Evolutionary conservation across 1,140 invertebrate genomes (phyloP).

Genomic region (Drosophila mojavensis): DNA sequence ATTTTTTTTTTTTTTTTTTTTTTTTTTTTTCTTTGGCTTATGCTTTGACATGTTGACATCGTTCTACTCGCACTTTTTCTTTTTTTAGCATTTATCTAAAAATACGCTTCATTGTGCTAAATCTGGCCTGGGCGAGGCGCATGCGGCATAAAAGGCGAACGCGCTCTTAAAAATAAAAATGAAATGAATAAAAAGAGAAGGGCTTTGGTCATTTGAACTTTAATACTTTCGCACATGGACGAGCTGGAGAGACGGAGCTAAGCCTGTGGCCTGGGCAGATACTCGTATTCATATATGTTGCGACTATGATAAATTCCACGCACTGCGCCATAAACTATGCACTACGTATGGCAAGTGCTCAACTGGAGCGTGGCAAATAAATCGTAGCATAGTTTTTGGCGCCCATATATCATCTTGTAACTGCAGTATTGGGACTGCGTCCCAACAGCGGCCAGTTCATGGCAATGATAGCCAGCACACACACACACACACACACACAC

Average conservation of each 20-base stretch:
- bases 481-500: too few relatives aligned
- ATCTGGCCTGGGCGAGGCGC: conserved; percentile 1
- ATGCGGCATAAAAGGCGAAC: conserved; percentile 17
- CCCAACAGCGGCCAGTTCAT: not conserved
- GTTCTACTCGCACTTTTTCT: not conserved
- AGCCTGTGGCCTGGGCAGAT: not conserved
- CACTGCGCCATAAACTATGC: conserved; percentile 49
- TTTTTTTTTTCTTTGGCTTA: too few relatives aligned
- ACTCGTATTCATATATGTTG: not conserved
- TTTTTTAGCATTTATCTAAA: conserved; percentile 26
- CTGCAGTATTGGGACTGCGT: conserved; percentile 4
- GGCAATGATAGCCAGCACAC: not conserved
- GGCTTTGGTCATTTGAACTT: conserved; percentile 38
- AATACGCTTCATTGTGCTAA: conserved; percentile 26
- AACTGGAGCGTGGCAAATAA: conserved; percentile 49
- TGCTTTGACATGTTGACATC: conserved; percentile 5
- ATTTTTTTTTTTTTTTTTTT: too few relatives aligned
- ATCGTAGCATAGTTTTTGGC: conserved; percentile 44
- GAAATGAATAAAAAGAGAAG: not conserved
- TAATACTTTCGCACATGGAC: conserved; percentile 38
- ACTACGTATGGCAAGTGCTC: conserved; percentile 38
- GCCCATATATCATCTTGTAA: conserved; percentile 38
- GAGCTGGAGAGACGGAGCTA: too few relatives aligned
- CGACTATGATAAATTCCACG: conserved; percentile 43
- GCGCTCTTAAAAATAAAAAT: conserved; percentile 12